Conservation (phyloP, 2,113 vertebrate genomes). For the Gymnocephalus cernua region DNA sequence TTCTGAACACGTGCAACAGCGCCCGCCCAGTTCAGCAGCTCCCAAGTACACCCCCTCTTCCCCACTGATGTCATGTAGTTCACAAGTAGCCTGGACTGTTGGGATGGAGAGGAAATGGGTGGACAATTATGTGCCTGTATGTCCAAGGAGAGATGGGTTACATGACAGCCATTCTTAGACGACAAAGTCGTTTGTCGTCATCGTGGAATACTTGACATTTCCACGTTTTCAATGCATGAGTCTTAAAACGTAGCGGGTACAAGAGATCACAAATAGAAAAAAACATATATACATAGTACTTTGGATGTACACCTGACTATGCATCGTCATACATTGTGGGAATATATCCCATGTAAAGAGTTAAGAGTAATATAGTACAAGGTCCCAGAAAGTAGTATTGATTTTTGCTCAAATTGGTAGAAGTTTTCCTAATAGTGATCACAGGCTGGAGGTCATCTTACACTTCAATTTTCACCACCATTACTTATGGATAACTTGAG, state of each 20-base stretch:
- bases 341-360: too few relatives aligned
- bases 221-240: not conserved
- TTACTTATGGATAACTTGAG: not conserved
- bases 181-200: not conserved
- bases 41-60: constrained; percentile 60
- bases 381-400: not conserved
- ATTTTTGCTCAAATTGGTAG: not conserved
- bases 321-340: not conserved
- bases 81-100: constrained; percentile 66
- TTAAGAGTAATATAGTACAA: not conserved
- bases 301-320: not conserved
- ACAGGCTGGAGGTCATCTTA: not conserved
- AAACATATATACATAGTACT: not conserved
- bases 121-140: constrained; percentile 7
- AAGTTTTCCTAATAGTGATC: not conserved
- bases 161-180: not conserved
- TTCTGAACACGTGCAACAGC: constrained; percentile 85
- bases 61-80: constrained; percentile 85
- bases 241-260: not conserved
- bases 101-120: not conserved
- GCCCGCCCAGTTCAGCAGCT: constrained; percentile 79
- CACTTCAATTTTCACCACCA: not conserved
- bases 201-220: not conserved
- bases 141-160: constrained; percentile 25
- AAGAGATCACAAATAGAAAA: not conserved